These are phyloP conservation scores for Scrobipalpa costella DNA, from an alignment of 2,888 invertebrate species.

Conservation along the genomic window DNA sequence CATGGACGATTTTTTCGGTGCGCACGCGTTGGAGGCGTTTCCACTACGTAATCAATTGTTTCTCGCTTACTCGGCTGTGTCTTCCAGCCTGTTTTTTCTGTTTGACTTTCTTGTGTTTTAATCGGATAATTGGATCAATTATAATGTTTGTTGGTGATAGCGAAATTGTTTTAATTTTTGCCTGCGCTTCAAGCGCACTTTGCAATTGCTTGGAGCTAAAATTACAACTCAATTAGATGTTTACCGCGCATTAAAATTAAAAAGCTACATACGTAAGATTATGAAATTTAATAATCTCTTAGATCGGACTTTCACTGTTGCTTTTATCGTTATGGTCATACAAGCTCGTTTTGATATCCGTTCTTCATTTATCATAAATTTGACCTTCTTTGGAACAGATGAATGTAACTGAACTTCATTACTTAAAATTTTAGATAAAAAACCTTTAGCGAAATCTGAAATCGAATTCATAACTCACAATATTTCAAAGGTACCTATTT, in stretches of 20 bases:
- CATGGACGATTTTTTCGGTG: conserved; percentile 63
- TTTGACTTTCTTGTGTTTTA: conserved; percentile 28
- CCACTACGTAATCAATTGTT: conserved; percentile 68
- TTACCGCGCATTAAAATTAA: conserved; percentile 21
- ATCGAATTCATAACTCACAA: conserved; percentile 1
- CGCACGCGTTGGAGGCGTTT: conserved; percentile 67
- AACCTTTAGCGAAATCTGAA: background rate
- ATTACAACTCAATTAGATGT: conserved; percentile 26
- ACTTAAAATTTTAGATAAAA: no score
- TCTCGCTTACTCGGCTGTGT: conserved; percentile 49
- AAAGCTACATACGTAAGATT: conserved; percentile 17
- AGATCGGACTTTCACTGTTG: conserved; percentile 24
- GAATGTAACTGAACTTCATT: no score
- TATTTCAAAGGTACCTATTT: conserved; percentile 6
- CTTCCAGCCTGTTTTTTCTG: conserved; percentile 42
- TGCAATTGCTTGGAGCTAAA: background rate
- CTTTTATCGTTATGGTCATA: conserved; percentile 11
- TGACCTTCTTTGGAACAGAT: no score
- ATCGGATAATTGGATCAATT: conserved; percentile 33
- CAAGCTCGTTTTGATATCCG: background rate
- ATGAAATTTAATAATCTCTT: conserved; percentile 7
- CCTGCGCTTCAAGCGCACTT: background rate
- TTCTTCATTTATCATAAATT: no score
- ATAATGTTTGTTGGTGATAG: conserved; percentile 29
- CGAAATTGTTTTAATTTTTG: conserved; percentile 23